Evolutionary conservation across 2,797 vertebrate genomes (phyloP).

Genomic region (Lithobates sylvaticus): DNA sequence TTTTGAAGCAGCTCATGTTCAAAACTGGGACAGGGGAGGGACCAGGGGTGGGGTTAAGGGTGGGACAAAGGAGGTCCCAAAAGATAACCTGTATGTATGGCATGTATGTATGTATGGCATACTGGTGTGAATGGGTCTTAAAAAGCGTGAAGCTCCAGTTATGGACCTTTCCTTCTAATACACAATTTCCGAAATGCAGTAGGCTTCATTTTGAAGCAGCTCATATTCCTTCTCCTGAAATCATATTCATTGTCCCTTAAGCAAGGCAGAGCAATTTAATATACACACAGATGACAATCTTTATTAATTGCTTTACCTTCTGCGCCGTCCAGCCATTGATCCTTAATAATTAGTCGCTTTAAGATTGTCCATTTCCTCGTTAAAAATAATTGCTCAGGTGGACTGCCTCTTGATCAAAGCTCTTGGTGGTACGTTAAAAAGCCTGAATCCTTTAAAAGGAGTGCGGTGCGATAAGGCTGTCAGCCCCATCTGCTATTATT

Average conservation of each 20-base stretch:
- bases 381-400: constrained; percentile 40
- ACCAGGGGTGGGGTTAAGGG: no score
- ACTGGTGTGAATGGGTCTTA: no score
- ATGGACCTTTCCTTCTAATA: no score
- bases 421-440: neutral
- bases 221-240: neutral
- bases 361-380: constrained; percentile 7
- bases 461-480: neutral
- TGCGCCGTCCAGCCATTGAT: neutral
- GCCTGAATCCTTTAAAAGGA: constrained; percentile 7
- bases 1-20: neutral
- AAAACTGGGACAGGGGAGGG: no score
- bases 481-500: constrained; percentile 20
- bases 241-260: neutral
- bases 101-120: no score
- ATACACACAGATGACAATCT: constrained; percentile 2
- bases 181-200: no score
- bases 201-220: no score
- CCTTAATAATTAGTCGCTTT: constrained; percentile 7
- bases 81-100: no score
- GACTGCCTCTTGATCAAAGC: constrained; percentile 26
- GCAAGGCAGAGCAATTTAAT: constrained; percentile 1
- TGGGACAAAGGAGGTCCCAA: no score
- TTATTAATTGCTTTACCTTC: constrained; percentile 13
- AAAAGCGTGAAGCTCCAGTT: no score